Evolutionary conservation across 2,888 invertebrate genomes (phyloP).

Genomic region (Oxystoma pomonae): DNA sequence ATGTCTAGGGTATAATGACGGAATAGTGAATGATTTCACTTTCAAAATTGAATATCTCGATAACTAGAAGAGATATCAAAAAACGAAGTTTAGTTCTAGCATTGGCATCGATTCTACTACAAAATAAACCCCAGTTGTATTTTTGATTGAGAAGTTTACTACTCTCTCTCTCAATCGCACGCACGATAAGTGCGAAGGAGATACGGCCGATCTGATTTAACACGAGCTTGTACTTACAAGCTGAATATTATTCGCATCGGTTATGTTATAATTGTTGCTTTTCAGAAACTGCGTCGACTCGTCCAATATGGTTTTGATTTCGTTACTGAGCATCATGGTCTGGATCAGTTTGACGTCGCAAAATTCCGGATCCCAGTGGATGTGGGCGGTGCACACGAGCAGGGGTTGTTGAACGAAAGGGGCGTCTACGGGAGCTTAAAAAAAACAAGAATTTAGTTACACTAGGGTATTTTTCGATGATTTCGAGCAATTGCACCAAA

Average conservation of each 20-base stretch:
- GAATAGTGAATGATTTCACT: too few relatives aligned
- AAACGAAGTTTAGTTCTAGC: too few relatives aligned
- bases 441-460: conserved; percentile 2
- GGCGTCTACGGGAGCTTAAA: conserved; percentile 61
- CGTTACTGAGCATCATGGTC: conserved; percentile 97
- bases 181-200: too few relatives aligned
- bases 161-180: too few relatives aligned
- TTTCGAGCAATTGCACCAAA: too few relatives aligned
- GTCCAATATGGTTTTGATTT: conserved; percentile 82
- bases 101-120: too few relatives aligned
- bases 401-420: conserved; percentile 78
- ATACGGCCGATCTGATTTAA: too few relatives aligned
- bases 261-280: conserved; percentile 56
- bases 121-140: too few relatives aligned
- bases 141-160: too few relatives aligned
- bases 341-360: conserved; percentile 99
- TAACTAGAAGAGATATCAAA: too few relatives aligned
- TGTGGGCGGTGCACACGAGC: conserved; percentile 96
- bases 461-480: neutral
- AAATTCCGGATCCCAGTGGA: conserved; percentile 99
- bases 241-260: conserved; percentile 79
- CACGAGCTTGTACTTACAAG: conserved; percentile 49
- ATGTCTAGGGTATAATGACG: too few relatives aligned
- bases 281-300: conserved; percentile 79
- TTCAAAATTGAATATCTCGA: too few relatives aligned